Evolutionary conservation across 2,113 vertebrate genomes (phyloP).

Genomic region (Corythornis vintsioides): DNA sequence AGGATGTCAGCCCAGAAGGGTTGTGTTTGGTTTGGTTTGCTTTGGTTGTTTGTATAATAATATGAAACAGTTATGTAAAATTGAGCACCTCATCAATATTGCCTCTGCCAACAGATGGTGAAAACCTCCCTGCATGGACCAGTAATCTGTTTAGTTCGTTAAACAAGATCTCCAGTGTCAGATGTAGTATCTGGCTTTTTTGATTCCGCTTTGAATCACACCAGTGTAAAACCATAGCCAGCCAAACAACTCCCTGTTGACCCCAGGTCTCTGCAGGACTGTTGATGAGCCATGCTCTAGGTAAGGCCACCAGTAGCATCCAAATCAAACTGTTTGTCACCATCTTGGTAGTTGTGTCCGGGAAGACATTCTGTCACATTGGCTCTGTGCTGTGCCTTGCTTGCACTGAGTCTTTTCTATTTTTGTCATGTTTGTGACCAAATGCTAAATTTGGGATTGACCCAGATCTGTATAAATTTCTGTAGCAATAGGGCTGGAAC

Average conservation of each 20-base stretch:
- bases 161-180: not conserved
- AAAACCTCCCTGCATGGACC: not conserved
- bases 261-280: rapidly evolving
- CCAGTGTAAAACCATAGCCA: not conserved
- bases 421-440: not conserved
- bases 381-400: not conserved
- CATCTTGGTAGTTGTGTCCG: not conserved
- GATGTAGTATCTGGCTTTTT: not conserved
- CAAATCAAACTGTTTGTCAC: not conserved
- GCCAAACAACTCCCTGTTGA: not conserved
- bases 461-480: not conserved
- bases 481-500: not conserved
- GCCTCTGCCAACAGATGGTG: not conserved
- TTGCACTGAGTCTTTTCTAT: not conserved
- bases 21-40: not conserved
- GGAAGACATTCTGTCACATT: not conserved
- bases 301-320: not conserved
- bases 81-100: not conserved
- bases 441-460: not conserved
- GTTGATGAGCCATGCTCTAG: rapidly evolving
- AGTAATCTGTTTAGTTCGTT: not conserved
- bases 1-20: not conserved
- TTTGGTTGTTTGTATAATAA: not conserved
- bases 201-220: not conserved
- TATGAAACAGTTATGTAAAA: not conserved